A percentile compares a stretch with the other conserved stretches of the same genome.
Evolutionary conservation across 1,140 invertebrate species (phyloP).

Genomic region (Pantala flavescens): DNA sequence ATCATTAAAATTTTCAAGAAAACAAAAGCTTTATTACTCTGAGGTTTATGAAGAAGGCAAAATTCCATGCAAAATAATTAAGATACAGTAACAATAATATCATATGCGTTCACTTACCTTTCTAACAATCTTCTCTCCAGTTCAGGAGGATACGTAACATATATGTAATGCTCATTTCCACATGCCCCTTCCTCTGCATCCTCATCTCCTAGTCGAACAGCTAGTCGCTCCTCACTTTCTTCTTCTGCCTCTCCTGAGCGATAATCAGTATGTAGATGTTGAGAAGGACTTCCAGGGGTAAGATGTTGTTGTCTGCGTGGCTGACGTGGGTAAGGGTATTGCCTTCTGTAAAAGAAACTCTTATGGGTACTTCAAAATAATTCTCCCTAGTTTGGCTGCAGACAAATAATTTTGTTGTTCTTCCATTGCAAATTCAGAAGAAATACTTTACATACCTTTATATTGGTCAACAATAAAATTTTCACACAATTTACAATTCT

Average conservation of each 20-base stretch:
- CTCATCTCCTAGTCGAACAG: background rate
- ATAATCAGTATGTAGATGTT: background rate
- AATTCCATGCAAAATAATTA: too few species aligned
- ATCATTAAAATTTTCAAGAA: too few species aligned
- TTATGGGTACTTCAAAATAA: too few species aligned
- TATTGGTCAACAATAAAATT: too few species aligned
- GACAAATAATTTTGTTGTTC: too few species aligned
- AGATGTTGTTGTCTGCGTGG: background rate
- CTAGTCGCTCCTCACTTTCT: background rate
- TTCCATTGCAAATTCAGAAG: too few species aligned
- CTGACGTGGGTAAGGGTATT: background rate
- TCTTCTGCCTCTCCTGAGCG: background rate
- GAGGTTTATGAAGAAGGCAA: too few species aligned
- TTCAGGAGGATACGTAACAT: conserved; percentile 74
- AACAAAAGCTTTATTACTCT: too few species aligned
- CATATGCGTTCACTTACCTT: conserved; percentile 44
- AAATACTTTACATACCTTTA: too few species aligned
- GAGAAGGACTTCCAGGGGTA: background rate
- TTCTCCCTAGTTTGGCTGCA: too few species aligned
- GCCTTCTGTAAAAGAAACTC: background rate
- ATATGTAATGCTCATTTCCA: conserved; percentile 56
- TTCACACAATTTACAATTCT: too few species aligned
- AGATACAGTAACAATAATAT: too few species aligned
- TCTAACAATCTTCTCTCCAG: conserved; percentile 66
- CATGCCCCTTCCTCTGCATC: conserved; percentile 17